These are phyloP conservation scores for Alviniconcha strummeri DNA, from an alignment of 2,888 invertebrate species.

Conservation along the genomic window DNA sequence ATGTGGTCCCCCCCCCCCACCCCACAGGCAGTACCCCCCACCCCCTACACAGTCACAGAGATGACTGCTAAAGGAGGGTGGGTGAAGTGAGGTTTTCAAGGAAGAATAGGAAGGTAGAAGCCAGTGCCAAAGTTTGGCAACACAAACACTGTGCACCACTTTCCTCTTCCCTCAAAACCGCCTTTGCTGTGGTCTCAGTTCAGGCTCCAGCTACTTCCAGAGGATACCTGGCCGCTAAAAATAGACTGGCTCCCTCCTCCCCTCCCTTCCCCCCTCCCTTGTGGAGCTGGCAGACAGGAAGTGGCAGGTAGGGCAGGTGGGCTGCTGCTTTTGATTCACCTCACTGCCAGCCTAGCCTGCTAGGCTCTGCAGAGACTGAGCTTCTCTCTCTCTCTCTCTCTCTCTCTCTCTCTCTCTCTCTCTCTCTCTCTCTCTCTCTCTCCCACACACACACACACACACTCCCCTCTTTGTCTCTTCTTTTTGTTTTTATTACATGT, in stretches of 20 bases:
- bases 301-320: constrained; percentile 28
- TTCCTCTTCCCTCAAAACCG: background rate
- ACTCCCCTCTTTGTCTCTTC: background rate
- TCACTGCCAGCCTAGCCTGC: background rate
- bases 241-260: background rate
- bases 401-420: background rate
- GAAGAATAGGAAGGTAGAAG: background rate
- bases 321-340: constrained; percentile 8
- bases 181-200: background rate
- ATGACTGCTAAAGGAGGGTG: background rate
- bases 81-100: constrained; percentile 18
- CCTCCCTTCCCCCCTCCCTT: background rate
- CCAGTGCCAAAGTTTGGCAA: constrained; percentile 18
- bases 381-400: background rate
- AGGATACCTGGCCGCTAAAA: constrained; percentile 17
- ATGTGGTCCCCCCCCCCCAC: no score
- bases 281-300: constrained; percentile 28
- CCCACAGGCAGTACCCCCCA: no score
- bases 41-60: no score
- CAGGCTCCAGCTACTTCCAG: background rate
- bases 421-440: background rate
- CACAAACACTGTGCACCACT: background rate
- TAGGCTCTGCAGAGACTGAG: background rate
- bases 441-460: no score
- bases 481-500: no score